Evolutionary conservation across 2,888 invertebrate genomes (phyloP), one percentile per base, ranked within the genome.

Genomic region (Digitonthophagus gazella): DNA sequence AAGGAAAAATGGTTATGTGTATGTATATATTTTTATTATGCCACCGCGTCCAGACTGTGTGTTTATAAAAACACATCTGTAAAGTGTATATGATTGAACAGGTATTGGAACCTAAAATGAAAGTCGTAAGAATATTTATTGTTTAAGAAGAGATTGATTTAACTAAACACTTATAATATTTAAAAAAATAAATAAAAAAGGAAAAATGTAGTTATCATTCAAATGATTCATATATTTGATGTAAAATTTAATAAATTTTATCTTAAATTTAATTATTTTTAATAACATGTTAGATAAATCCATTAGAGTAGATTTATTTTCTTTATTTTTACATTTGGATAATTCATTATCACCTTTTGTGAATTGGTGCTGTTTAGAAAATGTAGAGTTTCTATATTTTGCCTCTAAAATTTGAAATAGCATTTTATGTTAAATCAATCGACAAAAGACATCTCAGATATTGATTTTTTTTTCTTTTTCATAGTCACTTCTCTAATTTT

Each of bases 171-270:
- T 15, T 61, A 19, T 16, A 61, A 19, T 61, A 18, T 58, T 61
- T 19, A 15, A 20, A 19, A 18, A 61, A 19, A 20, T 18, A 4
- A 58, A 58, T 11, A 61, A 15, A n/a, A 19, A 19, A 61, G 18
- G 19, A n/a, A 19, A 16, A 5, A 61, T 28, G 56, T 58, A 19
- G 58, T 67, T 67, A 67, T 58, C 16, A 63, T 68, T 68, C 20
- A 64, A 56, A 70, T 64, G 55, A 70, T 70, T 70, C 69, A 69
- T 72, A 72, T 71, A 72, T 68, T 73, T 71, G 70, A 73, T 74
- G 73, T 74, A 74, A 69, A 73, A 71, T 74, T 74, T 70, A 74
- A 73, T 72, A 73, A 73, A 73, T 65, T 72, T 73, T 72, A 71
- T 67, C 70, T 63, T 70, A 69, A 67, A 64, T 20, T 22, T n/a